Base-by-base conservation (phyloP, 2,797 vertebrate genomes). In the Rhinatrema bivittatum region DNA sequence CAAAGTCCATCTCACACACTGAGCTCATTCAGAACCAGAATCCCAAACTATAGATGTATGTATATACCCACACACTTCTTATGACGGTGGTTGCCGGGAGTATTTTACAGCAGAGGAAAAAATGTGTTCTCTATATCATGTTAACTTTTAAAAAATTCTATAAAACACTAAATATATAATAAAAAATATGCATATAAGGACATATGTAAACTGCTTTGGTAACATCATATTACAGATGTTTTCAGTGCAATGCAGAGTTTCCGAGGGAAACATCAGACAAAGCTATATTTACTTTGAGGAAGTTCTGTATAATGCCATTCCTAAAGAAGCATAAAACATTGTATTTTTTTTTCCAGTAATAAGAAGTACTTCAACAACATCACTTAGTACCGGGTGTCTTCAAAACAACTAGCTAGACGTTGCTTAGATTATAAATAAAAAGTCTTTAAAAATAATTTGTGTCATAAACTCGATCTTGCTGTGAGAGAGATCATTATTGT, bases 151-250 rank as follows among this genome's bases (percentile, higher is more conserved):
- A 85, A 86, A 81, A 89, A 91, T 81, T 79, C 84, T 91, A 89
- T 87, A 91, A 93, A 96, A 94, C 87, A 89, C 89, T 91, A 87
- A 87, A 86, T 87, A 89, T 90, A 88, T 87, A 87, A 90, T 94
- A 97, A 91, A 93, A 95, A 97, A 91, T 87, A 96, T 93, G 91
- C 91, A 94, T 91, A 92, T 91, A 91, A 88, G 89, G 92, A 87
- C 75, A 85, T 87, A 82, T 91, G 87, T 93, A 94, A 96, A 92
- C 92, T 92, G 91, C 95, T 98, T 98, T 98, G 95, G 95, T 98
- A 94, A 97, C 90, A 91, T 92, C 91, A 16, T 91, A 81, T 91
- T 90, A 83, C 87, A 85, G 89, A 93, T 91, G 83, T 81, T 86
- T 78, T 90, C 87, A 77, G 83, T 85, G 85, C 85, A 84, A 80